These are phyloP conservation scores for Martes flavigula DNA, from an alignment of 2,797 vertebrate genomes.

Conservation along the genomic window DNA sequence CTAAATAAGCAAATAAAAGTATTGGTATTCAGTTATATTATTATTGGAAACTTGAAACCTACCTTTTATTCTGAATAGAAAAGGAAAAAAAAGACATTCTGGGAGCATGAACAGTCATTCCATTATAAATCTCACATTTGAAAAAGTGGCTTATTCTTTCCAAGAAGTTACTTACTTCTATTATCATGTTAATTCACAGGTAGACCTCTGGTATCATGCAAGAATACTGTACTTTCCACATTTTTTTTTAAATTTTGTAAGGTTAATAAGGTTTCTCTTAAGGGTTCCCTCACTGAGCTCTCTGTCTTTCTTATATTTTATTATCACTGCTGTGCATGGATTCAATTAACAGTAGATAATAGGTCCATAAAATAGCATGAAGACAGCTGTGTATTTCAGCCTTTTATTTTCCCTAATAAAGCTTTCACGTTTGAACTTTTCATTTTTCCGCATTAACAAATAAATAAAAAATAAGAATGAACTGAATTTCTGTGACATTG, in stretches of 20 bases:
- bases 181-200: neutral
- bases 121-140: neutral
- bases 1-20: neutral
- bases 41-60: neutral
- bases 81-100: neutral
- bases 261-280: constrained; percentile 29
- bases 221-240: neutral
- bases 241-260: constrained; percentile 50
- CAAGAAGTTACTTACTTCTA: neutral
- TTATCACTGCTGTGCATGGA: neutral
- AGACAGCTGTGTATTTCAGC: constrained; percentile 9
- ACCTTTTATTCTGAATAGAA: neutral
- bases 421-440: constrained; percentile 35
- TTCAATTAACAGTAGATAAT: constrained; percentile 61
- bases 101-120: neutral
- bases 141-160: neutral
- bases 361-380: constrained; percentile 50
- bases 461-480: neutral
- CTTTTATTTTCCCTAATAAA: constrained; percentile 33
- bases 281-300: neutral
- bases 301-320: constrained; percentile 46
- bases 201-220: neutral
- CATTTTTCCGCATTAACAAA: constrained; percentile 22
- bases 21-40: neutral
- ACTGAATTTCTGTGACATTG: neutral